A percentile compares a stretch with the other conserved stretches of the same genome.
Conservation (phyloP, 2,797 vertebrate species). For the Smutsia temminckii region DNA sequence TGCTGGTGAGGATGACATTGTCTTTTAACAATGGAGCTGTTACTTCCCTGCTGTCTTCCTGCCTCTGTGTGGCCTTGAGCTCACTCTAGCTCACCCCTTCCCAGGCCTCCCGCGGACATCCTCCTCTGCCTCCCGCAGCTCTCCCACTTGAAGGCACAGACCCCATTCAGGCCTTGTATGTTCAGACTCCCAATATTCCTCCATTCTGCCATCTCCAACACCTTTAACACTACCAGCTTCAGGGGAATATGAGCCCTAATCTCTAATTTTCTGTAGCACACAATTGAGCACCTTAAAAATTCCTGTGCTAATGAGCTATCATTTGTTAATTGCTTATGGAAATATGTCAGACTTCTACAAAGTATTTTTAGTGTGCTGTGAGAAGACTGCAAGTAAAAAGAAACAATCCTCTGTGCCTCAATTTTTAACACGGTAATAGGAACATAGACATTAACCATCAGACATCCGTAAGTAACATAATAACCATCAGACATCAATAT, state of each 20-base stretch:
- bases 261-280: neutral
- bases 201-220: neutral
- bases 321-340: neutral
- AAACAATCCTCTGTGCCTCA: neutral
- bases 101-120: neutral
- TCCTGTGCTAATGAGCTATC: neutral
- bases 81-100: neutral
- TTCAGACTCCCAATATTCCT: neutral
- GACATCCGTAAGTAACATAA: neutral
- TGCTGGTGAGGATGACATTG: neutral
- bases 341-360: neutral
- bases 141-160: neutral
- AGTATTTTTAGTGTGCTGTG: neutral
- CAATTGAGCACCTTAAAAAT: neutral
- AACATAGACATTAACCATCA: neutral
- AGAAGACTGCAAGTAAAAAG: neutral
- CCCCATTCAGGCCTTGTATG: neutral
- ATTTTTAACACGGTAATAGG: neutral
- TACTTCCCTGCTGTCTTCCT: neutral
- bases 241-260: neutral
- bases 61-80: neutral
- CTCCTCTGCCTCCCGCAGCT: neutral
- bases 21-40: neutral
- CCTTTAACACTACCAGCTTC: neutral
- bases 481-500: neutral